Percentiles rank a stretch among this genome's conserved stretches.
phyloP scores from a whole-genome alignment of 2,888 invertebrate genomes.

The Hirtodrosophila alboralis region DNA sequence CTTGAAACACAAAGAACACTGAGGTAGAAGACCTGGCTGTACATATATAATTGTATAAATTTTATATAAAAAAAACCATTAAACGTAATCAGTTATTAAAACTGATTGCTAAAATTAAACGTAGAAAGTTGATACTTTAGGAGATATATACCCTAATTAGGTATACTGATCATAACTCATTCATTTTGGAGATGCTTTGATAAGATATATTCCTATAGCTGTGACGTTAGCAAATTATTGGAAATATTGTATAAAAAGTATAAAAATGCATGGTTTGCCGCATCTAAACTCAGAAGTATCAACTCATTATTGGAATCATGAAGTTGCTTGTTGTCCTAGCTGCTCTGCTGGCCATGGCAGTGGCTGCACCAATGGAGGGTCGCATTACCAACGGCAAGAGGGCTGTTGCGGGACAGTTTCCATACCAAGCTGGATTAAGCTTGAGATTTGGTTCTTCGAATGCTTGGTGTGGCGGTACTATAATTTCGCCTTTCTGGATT shows the following conservation, averaged over 20 bases:
- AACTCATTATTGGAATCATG: conserved; percentile 39
- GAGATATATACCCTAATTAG: neutral
- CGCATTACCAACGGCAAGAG: conserved; percentile 64
- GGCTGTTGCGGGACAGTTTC: conserved; percentile 65
- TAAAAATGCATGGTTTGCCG: conserved; percentile 3
- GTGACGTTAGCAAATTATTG: conserved; percentile 6
- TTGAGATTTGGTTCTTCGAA: conserved; percentile 31
- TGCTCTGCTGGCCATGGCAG: conserved; percentile 36
- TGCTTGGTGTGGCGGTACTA: conserved; percentile 71
- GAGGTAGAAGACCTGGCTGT: too few relatives aligned
- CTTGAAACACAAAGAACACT: neutral
- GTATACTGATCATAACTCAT: too few relatives aligned
- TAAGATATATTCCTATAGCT: conserved; percentile 24
- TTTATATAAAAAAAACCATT: conserved; percentile 10
- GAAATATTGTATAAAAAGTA: conserved; percentile 24
- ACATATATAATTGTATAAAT: too few relatives aligned
- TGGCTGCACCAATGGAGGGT: conserved; percentile 47
- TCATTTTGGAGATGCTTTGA: conserved; percentile 25
- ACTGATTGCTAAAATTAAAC: neutral
- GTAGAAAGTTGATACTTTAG: neutral
- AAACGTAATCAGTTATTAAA: conserved; percentile 21
- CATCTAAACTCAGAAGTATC: conserved; percentile 19
- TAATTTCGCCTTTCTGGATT: conserved; percentile 62
- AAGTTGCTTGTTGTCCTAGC: conserved; percentile 42
- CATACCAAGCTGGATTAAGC: conserved; percentile 75